Evolutionary conservation across 2,797 vertebrate genomes (phyloP).

Genomic region (Tolypeutes matacus): DNA sequence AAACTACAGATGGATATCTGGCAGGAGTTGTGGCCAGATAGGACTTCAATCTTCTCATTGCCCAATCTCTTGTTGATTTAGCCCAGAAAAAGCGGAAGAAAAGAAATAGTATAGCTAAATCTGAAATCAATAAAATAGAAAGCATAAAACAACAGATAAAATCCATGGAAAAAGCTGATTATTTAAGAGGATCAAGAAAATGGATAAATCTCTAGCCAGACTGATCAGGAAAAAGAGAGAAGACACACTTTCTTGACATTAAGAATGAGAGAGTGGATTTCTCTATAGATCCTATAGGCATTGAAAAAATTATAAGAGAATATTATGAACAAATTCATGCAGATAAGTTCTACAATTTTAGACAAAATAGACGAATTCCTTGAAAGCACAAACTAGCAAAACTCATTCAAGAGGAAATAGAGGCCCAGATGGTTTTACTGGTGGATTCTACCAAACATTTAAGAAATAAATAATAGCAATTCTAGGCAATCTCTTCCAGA

Average conservation of each 20-base stretch:
- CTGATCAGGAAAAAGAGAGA: no score
- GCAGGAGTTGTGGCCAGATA: neutral
- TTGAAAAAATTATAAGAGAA: neutral
- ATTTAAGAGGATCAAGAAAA: neutral
- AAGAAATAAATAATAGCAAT: neutral
- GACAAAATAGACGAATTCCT: neutral
- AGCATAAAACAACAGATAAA: neutral
- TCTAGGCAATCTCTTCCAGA: neutral
- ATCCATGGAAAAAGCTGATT: neutral
- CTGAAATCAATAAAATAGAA: neutral
- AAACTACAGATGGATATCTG: neutral
- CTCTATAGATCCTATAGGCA: neutral
- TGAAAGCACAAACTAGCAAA: neutral
- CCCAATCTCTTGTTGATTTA: no score
- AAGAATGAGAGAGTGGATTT: neutral
- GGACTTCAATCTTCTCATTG: neutral
- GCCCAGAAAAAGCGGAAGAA: neutral
- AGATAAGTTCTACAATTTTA: neutral
- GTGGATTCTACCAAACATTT: neutral
- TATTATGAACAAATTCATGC: neutral
- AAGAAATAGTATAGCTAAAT: neutral
- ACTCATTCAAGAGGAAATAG: neutral
- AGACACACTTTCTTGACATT: neutral
- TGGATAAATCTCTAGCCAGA: neutral
- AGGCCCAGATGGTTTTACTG: neutral